A percentile compares a stretch with the other conserved stretches of the same genome.
Conservation (phyloP, 2,888 invertebrate genomes). For the Zhengitettix transpicula region DNA sequence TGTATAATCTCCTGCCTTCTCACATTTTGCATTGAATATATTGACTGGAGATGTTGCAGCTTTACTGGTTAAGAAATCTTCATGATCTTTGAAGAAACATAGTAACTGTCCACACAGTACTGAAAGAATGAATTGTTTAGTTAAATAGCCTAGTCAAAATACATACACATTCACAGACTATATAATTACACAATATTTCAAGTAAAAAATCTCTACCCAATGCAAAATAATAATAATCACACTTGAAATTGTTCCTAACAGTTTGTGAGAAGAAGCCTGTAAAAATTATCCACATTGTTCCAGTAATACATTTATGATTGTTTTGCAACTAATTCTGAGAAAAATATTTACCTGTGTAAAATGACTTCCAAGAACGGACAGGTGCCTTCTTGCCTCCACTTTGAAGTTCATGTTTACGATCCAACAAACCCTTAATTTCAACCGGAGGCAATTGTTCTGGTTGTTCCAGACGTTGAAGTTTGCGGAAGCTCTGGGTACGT, state of each 20-base stretch:
- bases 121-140: constrained; percentile 13
- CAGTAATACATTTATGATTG: not conserved
- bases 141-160: not conserved
- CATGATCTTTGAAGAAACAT: constrained; percentile 93
- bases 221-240: too few relatives aligned
- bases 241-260: too few relatives aligned
- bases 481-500: constrained; percentile 72
- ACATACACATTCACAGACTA: too few relatives aligned
- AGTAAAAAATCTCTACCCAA: too few relatives aligned
- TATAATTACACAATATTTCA: too few relatives aligned
- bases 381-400: constrained; percentile 89
- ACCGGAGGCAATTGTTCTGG: constrained; percentile 59
- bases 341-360: constrained; percentile 47
- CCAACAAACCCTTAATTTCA: constrained; percentile 78
- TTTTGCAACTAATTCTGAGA: not conserved
- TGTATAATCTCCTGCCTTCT: constrained; percentile 81
- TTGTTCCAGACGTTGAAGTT: constrained; percentile 42
- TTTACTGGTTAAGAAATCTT: constrained; percentile 74
- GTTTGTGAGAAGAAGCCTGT: too few relatives aligned
- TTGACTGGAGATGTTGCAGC: constrained; percentile 77
- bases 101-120: constrained; percentile 92
- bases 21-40: constrained; percentile 58
- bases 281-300: too few relatives aligned
- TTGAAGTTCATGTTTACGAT: constrained; percentile 87
- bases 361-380: constrained; percentile 87